Evolutionary conservation across 2,113 vertebrate species (phyloP), one percentile per base, ranked within the genome.

Genomic region (Halcyon malimbica): DNA sequence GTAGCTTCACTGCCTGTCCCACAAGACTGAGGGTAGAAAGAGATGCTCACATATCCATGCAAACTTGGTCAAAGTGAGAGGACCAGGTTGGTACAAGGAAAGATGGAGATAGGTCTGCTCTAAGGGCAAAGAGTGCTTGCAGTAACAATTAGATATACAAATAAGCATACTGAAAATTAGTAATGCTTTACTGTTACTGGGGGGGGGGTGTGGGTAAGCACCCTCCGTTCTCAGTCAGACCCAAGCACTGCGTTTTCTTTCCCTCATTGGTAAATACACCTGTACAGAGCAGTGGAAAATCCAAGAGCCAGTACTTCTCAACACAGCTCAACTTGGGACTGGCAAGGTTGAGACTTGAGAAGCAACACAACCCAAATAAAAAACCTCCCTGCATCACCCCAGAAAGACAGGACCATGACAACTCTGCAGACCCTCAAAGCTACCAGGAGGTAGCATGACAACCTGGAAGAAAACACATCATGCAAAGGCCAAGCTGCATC

Each of bases 101-200:
- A 63, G 83, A 93, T 10, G 9, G 60, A 81, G 19, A 68, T 16
- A 69, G 44, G 25, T 85, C 53, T 84, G 37, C 65, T 85, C 41
- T 76, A 79, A 69, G 41, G 28, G 46, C 59, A 87, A 87, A 87
- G 89, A 80, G 67, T 10, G 4, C 65, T 79, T 69, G 63, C 84
- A 79, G 25, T 57, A 93, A 91, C 94, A 95, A 94, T 96, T 57
- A 95, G 81, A 83, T 92, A 95, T 95, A 94, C 87, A 95, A 94
- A 95, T 89, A 87, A 64, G 73, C 56, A 91, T 74, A 84, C 0
- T 85, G 87, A 95, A 93, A 90, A 96, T 96, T 95, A 96, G 84
- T 57, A 75, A 93, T 1, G 5, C 84, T 87, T 80, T 83, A 73
- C 84, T 79, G 95, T 89, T 89, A 83, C 87, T 81, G 87, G 69